Conservation (phyloP, 2,888 invertebrate species). For the Sycophila texana region DNA sequence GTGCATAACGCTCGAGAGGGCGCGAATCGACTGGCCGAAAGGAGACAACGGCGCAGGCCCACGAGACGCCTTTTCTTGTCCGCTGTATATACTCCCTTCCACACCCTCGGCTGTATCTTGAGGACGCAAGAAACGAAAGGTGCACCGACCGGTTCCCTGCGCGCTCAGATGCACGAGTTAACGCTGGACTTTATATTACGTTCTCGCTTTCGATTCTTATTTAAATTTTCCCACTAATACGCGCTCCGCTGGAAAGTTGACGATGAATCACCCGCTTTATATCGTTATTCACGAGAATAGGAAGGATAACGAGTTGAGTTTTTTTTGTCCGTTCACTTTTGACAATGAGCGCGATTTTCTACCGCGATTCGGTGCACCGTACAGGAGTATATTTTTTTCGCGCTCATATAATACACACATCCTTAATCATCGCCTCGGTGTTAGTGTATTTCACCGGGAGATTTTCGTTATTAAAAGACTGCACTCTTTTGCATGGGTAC, state of each 20-base stretch:
- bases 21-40: slow-evolving; percentile 15
- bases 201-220: not conserved
- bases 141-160: not conserved
- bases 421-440: no score
- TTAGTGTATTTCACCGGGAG: no score
- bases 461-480: not conserved
- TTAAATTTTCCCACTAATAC: not conserved
- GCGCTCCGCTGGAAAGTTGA: no score
- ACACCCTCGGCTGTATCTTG: not conserved
- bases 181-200: no score
- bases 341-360: no score
- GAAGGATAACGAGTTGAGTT: no score
- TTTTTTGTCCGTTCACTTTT: no score
- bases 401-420: no score
- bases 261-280: no score
- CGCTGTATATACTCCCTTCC: not conserved
- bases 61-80: slow-evolving; percentile 8
- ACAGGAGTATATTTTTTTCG: no score
- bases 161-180: not conserved
- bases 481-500: not conserved
- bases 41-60: not conserved
- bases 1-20: slow-evolving; percentile 14
- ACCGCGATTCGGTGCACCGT: no score
- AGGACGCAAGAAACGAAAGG: slow-evolving; percentile 5
- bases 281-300: not conserved